A percentile compares a stretch with the other conserved stretches of the same genome.
These are phyloP conservation scores for Gallinago nigripennis DNA, from an alignment of 2,797 vertebrate species.

Conservation along the genomic window DNA sequence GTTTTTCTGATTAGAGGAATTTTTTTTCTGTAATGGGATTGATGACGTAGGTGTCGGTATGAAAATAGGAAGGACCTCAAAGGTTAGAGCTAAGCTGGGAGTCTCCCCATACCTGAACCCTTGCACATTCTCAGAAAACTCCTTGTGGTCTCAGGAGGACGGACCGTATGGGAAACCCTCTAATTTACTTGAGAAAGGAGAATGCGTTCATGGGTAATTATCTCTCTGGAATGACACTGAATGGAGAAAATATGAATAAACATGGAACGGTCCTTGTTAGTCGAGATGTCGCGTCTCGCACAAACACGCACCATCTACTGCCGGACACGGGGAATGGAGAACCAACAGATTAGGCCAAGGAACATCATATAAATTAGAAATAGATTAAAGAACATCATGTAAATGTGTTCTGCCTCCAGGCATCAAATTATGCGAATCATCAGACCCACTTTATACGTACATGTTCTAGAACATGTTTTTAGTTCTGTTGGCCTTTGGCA, in stretches of 20 bases:
- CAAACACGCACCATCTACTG: neutral
- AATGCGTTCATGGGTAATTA: conserved; percentile 53
- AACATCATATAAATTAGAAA: conserved; percentile 39
- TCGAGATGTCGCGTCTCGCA: neutral
- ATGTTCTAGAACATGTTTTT: neutral
- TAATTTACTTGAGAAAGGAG: conserved; percentile 57
- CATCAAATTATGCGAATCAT: conserved; percentile 30
- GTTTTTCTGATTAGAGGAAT: conserved; percentile 68
- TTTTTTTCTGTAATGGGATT: conserved; percentile 65
- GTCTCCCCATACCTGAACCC: conserved; percentile 45
- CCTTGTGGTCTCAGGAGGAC: conserved; percentile 35
- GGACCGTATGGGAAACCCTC: conserved; percentile 49
- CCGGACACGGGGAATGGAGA: neutral
- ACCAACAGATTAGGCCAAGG: neutral
- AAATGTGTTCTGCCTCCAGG: conserved; percentile 13
- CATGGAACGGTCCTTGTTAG: neutral
- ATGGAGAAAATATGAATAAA: conserved; percentile 33
- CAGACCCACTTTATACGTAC: neutral
- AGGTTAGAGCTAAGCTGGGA: conserved; percentile 69
- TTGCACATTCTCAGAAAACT: conserved; percentile 45
- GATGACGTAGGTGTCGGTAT: conserved; percentile 43
- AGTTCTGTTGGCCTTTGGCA: conserved; percentile 33
- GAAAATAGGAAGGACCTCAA: conserved; percentile 74
- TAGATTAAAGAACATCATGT: conserved; percentile 34
- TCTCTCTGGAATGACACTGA: conserved; percentile 58